Conservation (phyloP, 1,140 invertebrate genomes). For the Calliphora vicina region DNA sequence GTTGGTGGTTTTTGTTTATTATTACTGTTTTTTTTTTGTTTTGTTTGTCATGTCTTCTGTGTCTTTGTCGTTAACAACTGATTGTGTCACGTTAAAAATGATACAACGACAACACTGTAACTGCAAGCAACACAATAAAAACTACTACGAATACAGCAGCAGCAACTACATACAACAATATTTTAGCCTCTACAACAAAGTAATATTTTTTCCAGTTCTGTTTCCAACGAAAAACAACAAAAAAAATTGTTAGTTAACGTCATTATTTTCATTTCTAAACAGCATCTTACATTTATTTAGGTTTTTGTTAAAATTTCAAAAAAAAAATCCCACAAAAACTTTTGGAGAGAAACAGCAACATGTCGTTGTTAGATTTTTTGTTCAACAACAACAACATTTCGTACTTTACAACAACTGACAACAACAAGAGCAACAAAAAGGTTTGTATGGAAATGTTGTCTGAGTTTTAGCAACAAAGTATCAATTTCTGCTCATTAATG, state of each 20-base stretch:
- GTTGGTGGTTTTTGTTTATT: too few species aligned
- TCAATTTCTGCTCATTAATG: neutral
- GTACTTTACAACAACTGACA: neutral
- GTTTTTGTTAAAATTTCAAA: neutral
- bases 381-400: neutral
- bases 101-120: neutral
- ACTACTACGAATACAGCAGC: neutral
- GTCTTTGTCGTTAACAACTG: slow-evolving; percentile 8
- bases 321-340: neutral
- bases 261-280: neutral
- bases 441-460: neutral
- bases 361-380: neutral
- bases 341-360: neutral
- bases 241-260: neutral
- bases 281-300: neutral
- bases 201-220: neutral
- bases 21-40: too few species aligned
- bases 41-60: neutral
- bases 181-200: neutral
- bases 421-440: neutral
- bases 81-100: slow-evolving; percentile 16
- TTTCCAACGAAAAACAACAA: neutral
- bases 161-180: neutral
- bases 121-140: neutral
- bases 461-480: neutral